These are phyloP conservation scores for Acestrorhynchus altus DNA, from an alignment of 2,797 vertebrate genomes.

Conservation along the genomic window DNA sequence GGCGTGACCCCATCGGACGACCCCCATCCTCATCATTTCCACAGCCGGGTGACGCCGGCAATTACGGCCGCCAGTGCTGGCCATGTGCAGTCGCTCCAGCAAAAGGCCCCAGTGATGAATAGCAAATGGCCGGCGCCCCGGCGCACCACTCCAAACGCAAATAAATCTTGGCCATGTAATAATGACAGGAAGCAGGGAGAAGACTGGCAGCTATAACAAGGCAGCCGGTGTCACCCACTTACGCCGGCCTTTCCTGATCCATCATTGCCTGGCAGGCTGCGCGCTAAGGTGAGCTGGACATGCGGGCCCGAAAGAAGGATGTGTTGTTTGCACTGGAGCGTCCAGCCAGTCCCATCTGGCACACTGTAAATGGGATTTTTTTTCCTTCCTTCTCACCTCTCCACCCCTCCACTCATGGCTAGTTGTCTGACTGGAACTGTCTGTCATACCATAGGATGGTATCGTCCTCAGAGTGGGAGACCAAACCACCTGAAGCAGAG, in stretches of 20 bases:
- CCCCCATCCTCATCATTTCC: slow-evolving; percentile 82
- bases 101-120: slow-evolving; percentile 84
- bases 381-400: slow-evolving; percentile 34
- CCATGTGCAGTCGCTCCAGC: slow-evolving; percentile 79
- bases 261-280: slow-evolving; percentile 86
- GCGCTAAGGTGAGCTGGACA: slow-evolving; percentile 81
- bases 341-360: slow-evolving; percentile 92
- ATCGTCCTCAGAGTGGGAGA: slow-evolving; percentile 8
- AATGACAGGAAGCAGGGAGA: slow-evolving; percentile 85
- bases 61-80: slow-evolving; percentile 83
- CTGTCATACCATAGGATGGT: slow-evolving; percentile 82
- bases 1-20: slow-evolving; percentile 75
- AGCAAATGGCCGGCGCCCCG: slow-evolving; percentile 82
- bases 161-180: slow-evolving; percentile 93
- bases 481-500: background rate
- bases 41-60: slow-evolving; percentile 86
- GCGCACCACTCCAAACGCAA: slow-evolving; percentile 87
- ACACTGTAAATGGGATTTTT: slow-evolving; percentile 85
- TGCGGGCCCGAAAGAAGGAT: slow-evolving; percentile 87
- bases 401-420: slow-evolving; percentile 56
- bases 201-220: slow-evolving; percentile 93
- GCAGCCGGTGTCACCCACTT: slow-evolving; percentile 87
- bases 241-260: slow-evolving; percentile 83
- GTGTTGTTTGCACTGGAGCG: slow-evolving; percentile 86
- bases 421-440: slow-evolving; percentile 79